Base-by-base conservation (phyloP, 2,888 invertebrate genomes). In the Octodonta nipae region DNA sequence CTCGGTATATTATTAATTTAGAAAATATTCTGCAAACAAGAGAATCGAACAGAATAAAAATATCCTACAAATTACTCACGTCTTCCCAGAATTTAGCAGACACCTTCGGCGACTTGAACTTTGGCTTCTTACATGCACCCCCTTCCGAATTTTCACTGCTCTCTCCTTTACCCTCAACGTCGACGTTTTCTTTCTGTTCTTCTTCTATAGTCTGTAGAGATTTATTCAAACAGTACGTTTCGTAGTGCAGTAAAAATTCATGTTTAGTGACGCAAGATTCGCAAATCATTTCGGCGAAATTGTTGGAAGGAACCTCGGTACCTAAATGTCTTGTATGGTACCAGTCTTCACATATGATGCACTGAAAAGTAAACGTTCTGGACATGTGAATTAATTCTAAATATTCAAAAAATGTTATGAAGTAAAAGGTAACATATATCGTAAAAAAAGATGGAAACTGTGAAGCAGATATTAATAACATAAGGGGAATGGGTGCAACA, bases 271-370 rank as follows among this genome's bases (percentile, higher is more conserved):
- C 79, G 52, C 91, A 92, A 2, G 50, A 56, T 32, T 71, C 73
- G 56, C 91, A 92, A 32, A 85, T 72, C 78, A 91, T 80, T 67
- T 92, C 91, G 30, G 49, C 45, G 47, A 54, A 54, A 38, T 50
- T 70, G 43, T 66, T 67, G 5, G 67, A 60, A 7, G 77, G 69
- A 27, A 71, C 65, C 25, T 56, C 52, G 3, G 70, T 64, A 38
- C 74, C 74, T 40, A 86, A 63, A 58, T 87, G 86, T 46, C 78
- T 61, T 14, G 79, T 71, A 65, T 98, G 98, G 50, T 78, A 87
- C 98, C 98, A 98, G 60, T 98, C 96, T 59, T 98, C 98, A 60
- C 98, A 98, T 32, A 93, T 66, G 26, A 85, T 70, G 54, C 98
- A 98, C 56, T 98, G 96, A n/a, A n/a, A n/a, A n/a, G n/a, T n/a